A percentile compares a stretch with the other conserved stretches of the same genome.
Evolutionary conservation across 2,888 invertebrate genomes (phyloP).

Genomic region (Phortica magna): DNA sequence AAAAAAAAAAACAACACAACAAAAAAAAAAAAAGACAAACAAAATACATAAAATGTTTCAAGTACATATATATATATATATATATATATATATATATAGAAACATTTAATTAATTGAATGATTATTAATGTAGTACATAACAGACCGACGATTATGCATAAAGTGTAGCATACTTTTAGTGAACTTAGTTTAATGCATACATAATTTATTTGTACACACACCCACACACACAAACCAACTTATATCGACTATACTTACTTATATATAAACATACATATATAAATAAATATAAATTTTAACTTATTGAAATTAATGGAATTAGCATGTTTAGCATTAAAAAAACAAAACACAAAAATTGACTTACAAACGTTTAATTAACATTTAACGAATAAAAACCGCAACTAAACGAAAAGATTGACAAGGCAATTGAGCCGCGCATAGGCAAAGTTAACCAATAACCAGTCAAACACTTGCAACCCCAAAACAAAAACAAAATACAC

Average conservation of each 20-base stretch:
- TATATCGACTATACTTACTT: conserved; percentile 20
- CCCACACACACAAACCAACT: conserved; percentile 40
- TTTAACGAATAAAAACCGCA: background rate
- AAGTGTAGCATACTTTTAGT: conserved; percentile 38
- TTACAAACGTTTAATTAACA: conserved; percentile 18
- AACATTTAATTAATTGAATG: background rate
- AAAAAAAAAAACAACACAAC: conserved; percentile 45
- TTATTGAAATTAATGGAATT: conserved; percentile 58
- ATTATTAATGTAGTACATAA: conserved; percentile 56
- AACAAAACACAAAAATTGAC: background rate
- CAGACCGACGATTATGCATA: conserved; percentile 42
- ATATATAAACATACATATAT: conserved; percentile 55
- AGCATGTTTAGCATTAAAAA: conserved; percentile 39
- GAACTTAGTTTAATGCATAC: conserved; percentile 19
- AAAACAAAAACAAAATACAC: background rate
- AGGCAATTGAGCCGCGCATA: background rate
- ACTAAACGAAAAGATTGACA: conserved; percentile 13
- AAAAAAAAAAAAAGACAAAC: background rate
- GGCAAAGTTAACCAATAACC: background rate
- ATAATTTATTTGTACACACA: conserved; percentile 51
- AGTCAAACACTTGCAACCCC: background rate
- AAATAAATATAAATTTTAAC: conserved; percentile 57
- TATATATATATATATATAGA: background rate
- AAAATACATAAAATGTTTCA: conserved; percentile 23
- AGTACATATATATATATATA: background rate